These are phyloP conservation scores for Lucilia cuprina DNA, from an alignment of 1,140 invertebrate genomes.

Conservation along the genomic window DNA sequence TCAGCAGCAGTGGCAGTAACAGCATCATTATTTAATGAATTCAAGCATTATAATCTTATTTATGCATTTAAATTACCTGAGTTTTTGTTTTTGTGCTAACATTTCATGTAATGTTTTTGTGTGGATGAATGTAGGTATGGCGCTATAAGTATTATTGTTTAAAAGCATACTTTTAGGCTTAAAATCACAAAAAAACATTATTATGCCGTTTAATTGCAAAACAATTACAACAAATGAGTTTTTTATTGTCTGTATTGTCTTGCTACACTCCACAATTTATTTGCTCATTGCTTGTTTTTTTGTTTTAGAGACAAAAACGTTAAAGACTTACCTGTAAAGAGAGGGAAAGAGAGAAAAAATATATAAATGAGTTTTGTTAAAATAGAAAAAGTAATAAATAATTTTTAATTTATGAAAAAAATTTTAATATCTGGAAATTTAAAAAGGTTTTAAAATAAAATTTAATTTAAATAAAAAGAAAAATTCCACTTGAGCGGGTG, in stretches of 20 bases:
- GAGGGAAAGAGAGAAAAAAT: constrained; percentile 20
- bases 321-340: constrained; percentile 26
- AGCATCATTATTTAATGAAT: background rate
- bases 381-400: background rate
- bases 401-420: too few species aligned
- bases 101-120: background rate
- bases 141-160: background rate
- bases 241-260: background rate
- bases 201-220: constrained; percentile 33
- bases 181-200: constrained; percentile 13
- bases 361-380: background rate
- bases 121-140: background rate
- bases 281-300: too few species aligned
- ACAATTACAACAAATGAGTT: constrained; percentile 29
- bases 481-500: too few species aligned
- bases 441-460: too few species aligned
- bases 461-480: too few species aligned
- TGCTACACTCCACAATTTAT: too few species aligned
- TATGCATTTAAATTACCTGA: constrained; percentile 4
- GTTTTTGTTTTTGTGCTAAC: background rate
- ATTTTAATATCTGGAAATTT: too few species aligned
- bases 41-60: constrained; percentile 9
- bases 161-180: constrained; percentile 24
- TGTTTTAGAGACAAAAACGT: background rate
- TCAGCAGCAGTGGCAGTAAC: too few species aligned